Evolutionary conservation across 2,888 invertebrate species (phyloP).

Genomic region (Oxytorus armatus): DNA sequence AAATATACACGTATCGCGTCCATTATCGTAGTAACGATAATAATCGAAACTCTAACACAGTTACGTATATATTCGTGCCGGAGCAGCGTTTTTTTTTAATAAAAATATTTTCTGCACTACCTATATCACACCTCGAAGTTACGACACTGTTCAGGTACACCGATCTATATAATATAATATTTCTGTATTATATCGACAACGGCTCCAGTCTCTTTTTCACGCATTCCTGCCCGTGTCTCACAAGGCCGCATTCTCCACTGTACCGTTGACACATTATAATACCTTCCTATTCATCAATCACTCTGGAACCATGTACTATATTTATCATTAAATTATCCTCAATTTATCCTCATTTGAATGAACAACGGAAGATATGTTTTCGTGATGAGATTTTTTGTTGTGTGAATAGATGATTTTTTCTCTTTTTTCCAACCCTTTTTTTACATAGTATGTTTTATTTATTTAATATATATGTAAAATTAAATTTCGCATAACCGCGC

Average conservation of each 20-base stretch:
- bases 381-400: no score
- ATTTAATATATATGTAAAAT: no score
- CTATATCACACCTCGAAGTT: conserved; percentile 36
- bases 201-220: conserved; percentile 56
- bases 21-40: neutral
- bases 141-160: conserved; percentile 34
- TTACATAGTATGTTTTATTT: no score
- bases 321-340: conserved; percentile 30
- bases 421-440: no score
- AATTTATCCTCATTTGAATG: neutral
- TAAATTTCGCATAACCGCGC: no score
- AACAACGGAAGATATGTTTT: no score
- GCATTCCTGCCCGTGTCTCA: conserved; percentile 52
- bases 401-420: no score
- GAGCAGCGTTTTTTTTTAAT: conserved; percentile 18
- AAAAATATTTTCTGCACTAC: conserved; percentile 51
- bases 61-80: neutral
- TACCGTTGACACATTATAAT: conserved; percentile 54
- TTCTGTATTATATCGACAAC: neutral
- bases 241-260: conserved; percentile 55
- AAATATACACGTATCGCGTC: neutral
- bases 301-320: neutral
- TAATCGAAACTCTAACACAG: conserved; percentile 7
- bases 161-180: neutral
- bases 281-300: conserved; percentile 53